Conservation (phyloP, 2,797 vertebrate genomes). For the Schizopygopsis malacanthus region DNA sequence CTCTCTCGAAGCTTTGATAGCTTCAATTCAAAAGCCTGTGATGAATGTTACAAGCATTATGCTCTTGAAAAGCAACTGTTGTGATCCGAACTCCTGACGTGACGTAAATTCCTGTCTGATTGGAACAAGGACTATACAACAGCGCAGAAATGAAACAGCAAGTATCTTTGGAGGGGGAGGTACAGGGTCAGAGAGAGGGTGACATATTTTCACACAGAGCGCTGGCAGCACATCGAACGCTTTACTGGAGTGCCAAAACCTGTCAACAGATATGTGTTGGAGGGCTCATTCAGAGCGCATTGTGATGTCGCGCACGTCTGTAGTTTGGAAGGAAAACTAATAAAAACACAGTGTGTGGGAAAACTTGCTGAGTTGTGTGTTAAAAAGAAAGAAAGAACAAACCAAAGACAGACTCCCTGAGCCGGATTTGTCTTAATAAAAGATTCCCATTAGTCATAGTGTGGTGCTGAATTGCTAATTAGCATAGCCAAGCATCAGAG, state of each 20-base stretch:
- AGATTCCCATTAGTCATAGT: slow-evolving; percentile 43
- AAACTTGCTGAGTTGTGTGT: slow-evolving; percentile 14
- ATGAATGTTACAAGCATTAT: neutral
- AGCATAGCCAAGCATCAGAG: slow-evolving; percentile 3
- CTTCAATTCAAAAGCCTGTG: neutral
- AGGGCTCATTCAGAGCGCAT: slow-evolving; percentile 49
- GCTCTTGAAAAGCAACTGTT: neutral
- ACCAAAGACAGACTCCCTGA: slow-evolving; percentile 16
- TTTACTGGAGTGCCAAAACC: slow-evolving; percentile 49
- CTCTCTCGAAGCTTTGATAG: neutral
- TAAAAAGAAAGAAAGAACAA: slow-evolving; percentile 19
- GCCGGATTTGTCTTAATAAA: slow-evolving; percentile 46
- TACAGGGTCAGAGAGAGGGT: slow-evolving; percentile 24
- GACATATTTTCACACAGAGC: slow-evolving; percentile 61
- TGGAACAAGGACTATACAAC: slow-evolving; percentile 67
- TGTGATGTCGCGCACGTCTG: slow-evolving; percentile 67
- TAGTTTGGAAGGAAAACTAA: slow-evolving; percentile 54
- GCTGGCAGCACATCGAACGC: slow-evolving; percentile 58
- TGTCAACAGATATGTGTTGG: slow-evolving; percentile 44
- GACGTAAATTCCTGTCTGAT: slow-evolving; percentile 70
- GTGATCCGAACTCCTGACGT: slow-evolving; percentile 43
- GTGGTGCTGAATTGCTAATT: slow-evolving; percentile 35
- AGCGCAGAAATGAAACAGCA: slow-evolving; percentile 74
- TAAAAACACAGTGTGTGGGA: slow-evolving; percentile 39
- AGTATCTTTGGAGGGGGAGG: slow-evolving; percentile 64